These are phyloP conservation scores for Leptodactylus fallax DNA, from an alignment of 2,797 vertebrate species.

Conservation along the genomic window DNA sequence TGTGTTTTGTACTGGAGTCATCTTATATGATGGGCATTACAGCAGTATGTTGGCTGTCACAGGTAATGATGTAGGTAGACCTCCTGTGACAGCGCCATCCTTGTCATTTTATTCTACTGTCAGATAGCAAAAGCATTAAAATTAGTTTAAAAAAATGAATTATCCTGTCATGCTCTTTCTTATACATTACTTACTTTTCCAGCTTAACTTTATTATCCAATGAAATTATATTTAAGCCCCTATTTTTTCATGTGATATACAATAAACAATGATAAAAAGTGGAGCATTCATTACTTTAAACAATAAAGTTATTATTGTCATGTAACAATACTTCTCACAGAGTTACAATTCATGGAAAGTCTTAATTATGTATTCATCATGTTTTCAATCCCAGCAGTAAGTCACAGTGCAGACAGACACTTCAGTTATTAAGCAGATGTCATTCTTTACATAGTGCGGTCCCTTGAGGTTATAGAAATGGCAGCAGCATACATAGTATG, in stretches of 20 bases:
- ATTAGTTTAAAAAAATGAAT: background rate
- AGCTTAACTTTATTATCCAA: background rate
- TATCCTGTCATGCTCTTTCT: background rate
- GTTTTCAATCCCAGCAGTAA: conserved; percentile 71
- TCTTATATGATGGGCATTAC: too few relatives aligned
- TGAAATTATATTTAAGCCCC: background rate
- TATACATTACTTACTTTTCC: background rate
- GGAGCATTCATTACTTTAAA: conserved; percentile 73
- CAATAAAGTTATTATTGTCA: conserved; percentile 76
- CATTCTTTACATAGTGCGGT: conserved; percentile 69
- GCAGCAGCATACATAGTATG: conserved; percentile 68
- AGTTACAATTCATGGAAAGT: conserved; percentile 73
- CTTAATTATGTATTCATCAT: conserved; percentile 75
- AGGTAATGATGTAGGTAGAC: background rate
- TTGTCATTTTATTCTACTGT: background rate
- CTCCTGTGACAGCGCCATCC: background rate
- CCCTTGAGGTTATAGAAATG: conserved; percentile 74
- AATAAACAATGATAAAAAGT: conserved; percentile 69
- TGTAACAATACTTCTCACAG: conserved; percentile 73
- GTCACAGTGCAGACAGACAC: conserved; percentile 69
- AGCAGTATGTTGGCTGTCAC: background rate
- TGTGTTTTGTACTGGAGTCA: too few relatives aligned
- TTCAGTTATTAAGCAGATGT: conserved; percentile 74
- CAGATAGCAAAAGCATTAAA: too few relatives aligned
- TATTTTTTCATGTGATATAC: conserved; percentile 46